Evolutionary conservation across 2,888 invertebrate species (phyloP).

Genomic region (Eurytoma adleriae): DNA sequence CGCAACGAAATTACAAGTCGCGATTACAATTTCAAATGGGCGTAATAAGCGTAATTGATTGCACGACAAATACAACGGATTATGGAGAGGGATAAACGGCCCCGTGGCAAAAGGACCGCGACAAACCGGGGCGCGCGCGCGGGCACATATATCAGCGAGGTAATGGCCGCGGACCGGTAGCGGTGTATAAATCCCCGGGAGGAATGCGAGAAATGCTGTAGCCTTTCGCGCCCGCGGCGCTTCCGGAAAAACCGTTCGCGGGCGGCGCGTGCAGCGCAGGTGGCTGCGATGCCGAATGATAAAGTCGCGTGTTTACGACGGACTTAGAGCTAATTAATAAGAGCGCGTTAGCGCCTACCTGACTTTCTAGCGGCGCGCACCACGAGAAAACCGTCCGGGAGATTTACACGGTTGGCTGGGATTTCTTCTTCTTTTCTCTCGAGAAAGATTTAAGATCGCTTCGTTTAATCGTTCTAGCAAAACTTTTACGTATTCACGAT

Average conservation of each 20-base stretch:
- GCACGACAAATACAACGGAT: constrained; percentile 16
- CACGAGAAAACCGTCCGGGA: too few relatives aligned
- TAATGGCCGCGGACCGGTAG: not conserved
- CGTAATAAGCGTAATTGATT: constrained; percentile 34
- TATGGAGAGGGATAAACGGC: not conserved
- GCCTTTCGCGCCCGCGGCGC: constrained; percentile 41
- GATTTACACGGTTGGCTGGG: too few relatives aligned
- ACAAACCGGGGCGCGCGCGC: not conserved
- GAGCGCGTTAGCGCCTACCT: not conserved
- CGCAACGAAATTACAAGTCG: constrained; percentile 16
- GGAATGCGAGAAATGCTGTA: constrained; percentile 11
- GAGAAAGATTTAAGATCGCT: too few relatives aligned
- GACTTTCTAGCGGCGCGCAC: not conserved
- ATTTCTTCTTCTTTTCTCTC: too few relatives aligned
- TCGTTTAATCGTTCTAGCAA: too few relatives aligned
- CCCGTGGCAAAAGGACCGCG: not conserved
- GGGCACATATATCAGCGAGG: not conserved
- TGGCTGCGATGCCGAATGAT: constrained; percentile 35
- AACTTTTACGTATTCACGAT: too few relatives aligned
- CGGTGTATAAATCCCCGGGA: not conserved
- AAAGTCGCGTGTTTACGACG: constrained; percentile 51
- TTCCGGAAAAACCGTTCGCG: constrained; percentile 20
- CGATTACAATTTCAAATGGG: constrained; percentile 38
- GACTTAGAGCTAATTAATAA: constrained; percentile 48
- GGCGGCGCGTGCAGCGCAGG: not conserved